These are phyloP conservation scores for Acrocephalus arundinaceus DNA, from an alignment of 2,113 vertebrate genomes.

Conservation along the genomic window DNA sequence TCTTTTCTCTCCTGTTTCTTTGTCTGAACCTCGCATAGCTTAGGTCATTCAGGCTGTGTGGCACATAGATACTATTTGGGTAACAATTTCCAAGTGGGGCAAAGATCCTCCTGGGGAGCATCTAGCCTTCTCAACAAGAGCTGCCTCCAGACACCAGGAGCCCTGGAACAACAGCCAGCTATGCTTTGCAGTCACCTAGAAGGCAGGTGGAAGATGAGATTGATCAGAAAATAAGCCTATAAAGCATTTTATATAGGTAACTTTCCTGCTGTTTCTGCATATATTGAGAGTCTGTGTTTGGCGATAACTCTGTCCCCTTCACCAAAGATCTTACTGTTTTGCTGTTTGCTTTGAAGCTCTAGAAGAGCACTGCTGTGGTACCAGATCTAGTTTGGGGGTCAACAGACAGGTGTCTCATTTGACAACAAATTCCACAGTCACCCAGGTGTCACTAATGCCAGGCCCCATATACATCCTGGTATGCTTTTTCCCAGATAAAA, in stretches of 20 bases:
- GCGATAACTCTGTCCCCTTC: not conserved
- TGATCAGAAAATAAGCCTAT: not conserved
- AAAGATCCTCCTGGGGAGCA: not conserved
- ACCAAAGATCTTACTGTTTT: not conserved
- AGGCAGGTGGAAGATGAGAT: not conserved
- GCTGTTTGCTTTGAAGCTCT: not conserved
- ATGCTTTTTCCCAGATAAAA: not conserved
- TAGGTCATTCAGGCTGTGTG: not conserved
- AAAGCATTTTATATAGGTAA: not conserved
- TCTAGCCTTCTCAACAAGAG: not conserved
- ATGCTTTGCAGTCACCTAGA: not conserved
- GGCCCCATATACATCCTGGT: not conserved
- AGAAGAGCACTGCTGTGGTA: not conserved
- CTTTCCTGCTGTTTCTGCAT: not conserved
- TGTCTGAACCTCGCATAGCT: not conserved
- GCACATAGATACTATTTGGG: not conserved
- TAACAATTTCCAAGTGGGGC: not conserved
- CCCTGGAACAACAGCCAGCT: not conserved
- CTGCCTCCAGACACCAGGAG: not conserved
- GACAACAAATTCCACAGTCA: rapidly evolving
- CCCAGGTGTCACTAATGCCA: not conserved
- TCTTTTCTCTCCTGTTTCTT: not conserved
- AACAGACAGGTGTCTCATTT: not conserved
- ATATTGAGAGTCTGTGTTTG: not conserved
- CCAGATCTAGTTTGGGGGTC: not conserved